phyloP scores from a whole-genome alignment of 1,140 invertebrate genomes.

The Philotrypesis tridentata region DNA sequence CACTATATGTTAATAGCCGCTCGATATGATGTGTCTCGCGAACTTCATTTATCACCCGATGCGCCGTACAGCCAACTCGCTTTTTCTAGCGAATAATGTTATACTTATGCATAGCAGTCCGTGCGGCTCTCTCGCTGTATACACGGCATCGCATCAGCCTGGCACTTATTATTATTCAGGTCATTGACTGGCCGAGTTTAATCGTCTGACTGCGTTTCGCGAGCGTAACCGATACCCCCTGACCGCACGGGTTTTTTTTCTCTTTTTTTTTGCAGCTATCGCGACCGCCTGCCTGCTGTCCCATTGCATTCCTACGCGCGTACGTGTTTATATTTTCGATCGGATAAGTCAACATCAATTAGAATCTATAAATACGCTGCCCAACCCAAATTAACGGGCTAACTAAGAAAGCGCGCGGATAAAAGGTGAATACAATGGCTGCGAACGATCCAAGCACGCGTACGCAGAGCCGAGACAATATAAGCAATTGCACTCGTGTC shows the following conservation, averaged over 20 bases:
- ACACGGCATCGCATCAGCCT: too few relatives aligned
- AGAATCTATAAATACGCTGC: neutral
- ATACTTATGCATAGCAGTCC: too few relatives aligned
- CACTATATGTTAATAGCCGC: constrained; percentile 73
- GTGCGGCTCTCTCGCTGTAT: neutral
- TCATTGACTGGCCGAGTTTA: neutral
- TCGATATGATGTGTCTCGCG: constrained; percentile 71
- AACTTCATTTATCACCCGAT: constrained; percentile 72
- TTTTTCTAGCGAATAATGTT: neutral
- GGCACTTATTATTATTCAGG: constrained; percentile 8
- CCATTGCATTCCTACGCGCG: neutral
- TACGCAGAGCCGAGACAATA: neutral
- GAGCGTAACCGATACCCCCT: neutral
- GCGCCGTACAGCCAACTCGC: neutral
- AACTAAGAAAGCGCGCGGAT: neutral
- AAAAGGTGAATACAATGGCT: neutral
- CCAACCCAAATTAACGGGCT: too few relatives aligned
- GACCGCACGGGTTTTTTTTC: neutral
- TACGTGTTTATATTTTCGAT: too few relatives aligned
- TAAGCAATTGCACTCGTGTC: constrained; percentile 18
- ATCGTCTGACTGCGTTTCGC: neutral
- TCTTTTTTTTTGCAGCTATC: neutral
- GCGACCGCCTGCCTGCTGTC: too few relatives aligned
- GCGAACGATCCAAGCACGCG: neutral
- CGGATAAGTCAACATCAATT: neutral